A percentile compares a stretch with the other conserved stretches of the same genome.
Evolutionary conservation across 2,797 vertebrate genomes (phyloP).

Genomic region (Megalops cyprinoides): DNA sequence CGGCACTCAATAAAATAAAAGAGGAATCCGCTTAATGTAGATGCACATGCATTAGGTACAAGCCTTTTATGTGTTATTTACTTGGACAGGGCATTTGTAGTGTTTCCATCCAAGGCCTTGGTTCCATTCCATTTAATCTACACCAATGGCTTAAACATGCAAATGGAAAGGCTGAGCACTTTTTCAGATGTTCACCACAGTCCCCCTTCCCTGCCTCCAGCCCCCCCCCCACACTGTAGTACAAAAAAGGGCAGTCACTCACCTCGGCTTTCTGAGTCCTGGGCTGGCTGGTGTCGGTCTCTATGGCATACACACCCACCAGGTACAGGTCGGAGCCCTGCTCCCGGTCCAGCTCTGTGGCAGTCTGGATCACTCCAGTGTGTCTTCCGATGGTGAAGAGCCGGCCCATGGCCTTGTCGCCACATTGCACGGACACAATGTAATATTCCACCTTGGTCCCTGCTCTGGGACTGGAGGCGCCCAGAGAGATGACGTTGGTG

Average conservation of each 20-base stretch:
- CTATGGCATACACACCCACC: constrained; percentile 95
- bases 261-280: constrained; percentile 94
- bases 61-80: constrained; percentile 54
- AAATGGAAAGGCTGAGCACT: neutral
- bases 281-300: constrained; percentile 84
- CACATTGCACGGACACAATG: constrained; percentile 88
- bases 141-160: neutral
- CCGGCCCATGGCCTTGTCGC: constrained; percentile 84
- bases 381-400: constrained; percentile 93
- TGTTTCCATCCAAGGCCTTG: neutral
- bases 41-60: constrained; percentile 55
- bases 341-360: constrained; percentile 92
- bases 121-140: neutral
- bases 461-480: constrained; percentile 85
- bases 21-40: constrained; percentile 53
- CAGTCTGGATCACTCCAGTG: constrained; percentile 90
- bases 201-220: neutral
- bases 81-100: constrained; percentile 52
- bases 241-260: constrained; percentile 56
- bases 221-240: too few species aligned
- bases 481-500: constrained; percentile 92
- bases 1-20: constrained; percentile 42
- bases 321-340: constrained; percentile 91
- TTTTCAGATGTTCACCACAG: neutral
- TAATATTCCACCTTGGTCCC: constrained; percentile 91